Evolutionary conservation across 2,797 vertebrate species (phyloP), one percentile per base, ranked within the genome.

Genomic region (Lutjanus campechanus): DNA sequence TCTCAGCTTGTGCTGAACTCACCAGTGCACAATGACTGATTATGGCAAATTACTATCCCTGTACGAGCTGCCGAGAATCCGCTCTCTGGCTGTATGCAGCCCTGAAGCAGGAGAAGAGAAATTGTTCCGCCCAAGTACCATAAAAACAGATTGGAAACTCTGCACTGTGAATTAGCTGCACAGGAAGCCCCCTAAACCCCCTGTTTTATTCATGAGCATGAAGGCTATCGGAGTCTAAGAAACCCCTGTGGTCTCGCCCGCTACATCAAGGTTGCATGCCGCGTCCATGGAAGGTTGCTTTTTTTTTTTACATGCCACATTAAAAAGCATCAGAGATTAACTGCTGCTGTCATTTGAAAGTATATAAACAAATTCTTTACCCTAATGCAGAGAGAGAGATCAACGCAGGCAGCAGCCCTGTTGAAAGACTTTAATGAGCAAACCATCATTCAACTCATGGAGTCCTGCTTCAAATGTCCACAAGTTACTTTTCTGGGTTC

Each of bases 201-300:
- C 87, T 95, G 94, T 96, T 96, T 96, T 96, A 96, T 96, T 96
- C 96, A 96, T 96, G 94, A 95, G 94, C 94, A 93, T 94, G 92
- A 95, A 95, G 92, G 90, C 95, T 95, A 94, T 94, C 91, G 86
- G 85, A 93, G 91, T 88, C 87, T 89, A 91, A 95, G 93, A 96
- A 96, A 95, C 95, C 95, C 96, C 96, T 90, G 94, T 94, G 94
- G 95, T 95, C 92, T 93, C 71, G 81, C 90, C 90, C 73, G 91
- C 91, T 86, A 93, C 94, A 95, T 95, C 93, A 96, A 96, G 95
- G 95, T 95, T 95, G 92, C 88, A 82, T 72, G 89, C 85, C 85
- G 85, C 82, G 73, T 92, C 88, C 83, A 81, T 92, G 79, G 91
- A 92, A 89, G 89, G 89, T 92, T 91, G 88, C 85, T 82, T 84